Evolutionary conservation across 2,888 invertebrate genomes (phyloP), one percentile per base, ranked within the genome.

Genomic region (Lordiphosa fenestrarum): DNA sequence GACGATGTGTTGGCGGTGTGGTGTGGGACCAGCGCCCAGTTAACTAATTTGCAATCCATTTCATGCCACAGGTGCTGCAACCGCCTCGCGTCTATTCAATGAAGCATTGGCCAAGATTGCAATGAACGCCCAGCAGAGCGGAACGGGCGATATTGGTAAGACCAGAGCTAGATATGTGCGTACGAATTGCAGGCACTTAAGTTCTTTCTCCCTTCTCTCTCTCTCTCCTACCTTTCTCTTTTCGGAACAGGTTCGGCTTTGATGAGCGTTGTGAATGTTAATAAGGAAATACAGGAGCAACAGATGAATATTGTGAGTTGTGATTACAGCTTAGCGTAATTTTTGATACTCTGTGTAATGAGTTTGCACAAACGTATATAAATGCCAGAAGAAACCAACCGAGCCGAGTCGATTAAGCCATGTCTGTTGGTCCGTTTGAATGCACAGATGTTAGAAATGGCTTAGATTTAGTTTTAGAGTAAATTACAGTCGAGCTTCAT

Each of bases 301-400:
- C 96, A 97, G 90, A 95, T 96, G 94, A 96, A 96, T 88, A 96
- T 96, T 87, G 97, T 97, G 91, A 95, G 96, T 94, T n/a, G 10
- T n/a, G 10, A 3, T 30, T 0, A 25, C 25, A 25, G 7, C 25
- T 2, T 7, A 25, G 9, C 4, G 1, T 1, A 2, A 38, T 30
- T 25, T 5, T 37, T 6, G 1, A 3, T 13, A 23, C 23, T 23
- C 23, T 23, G 6, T 5, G 6, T 5, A 23, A 23, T 23, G 23
- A 23, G 6, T 5, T 23, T 19, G 19, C 19, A 19, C 19, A 19
- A 23, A 5, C 5, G 15, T 15, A 15, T 15, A 15, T 15, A 15
- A 15, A 15, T 4, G 23, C 23, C 23, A 6, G 23, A 23, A 23
- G 23, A 6, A 23, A 23, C 4, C 23, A 23, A 4, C 23, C 6